Evolutionary conservation across 2,797 vertebrate species (phyloP).

Genomic region (Brotula barbata): DNA sequence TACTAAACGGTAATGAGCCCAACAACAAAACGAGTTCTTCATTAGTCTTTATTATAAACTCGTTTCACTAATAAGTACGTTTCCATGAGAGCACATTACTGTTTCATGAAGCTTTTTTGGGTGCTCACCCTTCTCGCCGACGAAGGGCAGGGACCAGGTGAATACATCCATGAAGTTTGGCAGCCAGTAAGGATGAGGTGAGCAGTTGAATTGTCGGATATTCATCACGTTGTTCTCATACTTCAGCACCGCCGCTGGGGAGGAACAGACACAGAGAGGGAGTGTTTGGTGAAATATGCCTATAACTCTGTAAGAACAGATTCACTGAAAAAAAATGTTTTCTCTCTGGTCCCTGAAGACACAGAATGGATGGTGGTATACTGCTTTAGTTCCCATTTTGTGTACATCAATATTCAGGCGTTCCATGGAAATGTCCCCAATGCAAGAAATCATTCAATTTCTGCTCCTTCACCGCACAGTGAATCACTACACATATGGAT

Average conservation of each 20-base stretch:
- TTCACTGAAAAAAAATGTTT: background rate
- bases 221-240: slow-evolving; percentile 86
- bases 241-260: slow-evolving; percentile 80
- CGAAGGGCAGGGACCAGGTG: slow-evolving; percentile 84
- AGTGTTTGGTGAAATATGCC: slow-evolving; percentile 6
- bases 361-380: background rate
- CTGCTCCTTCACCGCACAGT: background rate
- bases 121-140: slow-evolving; percentile 82
- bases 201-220: slow-evolving; percentile 84
- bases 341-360: background rate
- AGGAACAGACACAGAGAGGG: slow-evolving; percentile 1
- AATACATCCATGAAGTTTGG: slow-evolving; percentile 86
- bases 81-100: too few relatives aligned
- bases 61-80: too few relatives aligned
- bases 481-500: background rate
- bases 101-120: too few relatives aligned
- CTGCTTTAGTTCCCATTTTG: background rate
- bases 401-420: background rate
- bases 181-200: slow-evolving; percentile 83
- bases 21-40: too few relatives aligned
- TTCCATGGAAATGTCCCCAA: background rate
- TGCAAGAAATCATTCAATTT: background rate
- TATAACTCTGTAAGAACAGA: background rate
- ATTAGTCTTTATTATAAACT: too few relatives aligned
- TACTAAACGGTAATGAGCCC: too few relatives aligned